A percentile compares a stretch with the other conserved stretches of the same genome.
Conservation (phyloP, 2,888 invertebrate genomes). For the Anthoptus insignis region DNA sequence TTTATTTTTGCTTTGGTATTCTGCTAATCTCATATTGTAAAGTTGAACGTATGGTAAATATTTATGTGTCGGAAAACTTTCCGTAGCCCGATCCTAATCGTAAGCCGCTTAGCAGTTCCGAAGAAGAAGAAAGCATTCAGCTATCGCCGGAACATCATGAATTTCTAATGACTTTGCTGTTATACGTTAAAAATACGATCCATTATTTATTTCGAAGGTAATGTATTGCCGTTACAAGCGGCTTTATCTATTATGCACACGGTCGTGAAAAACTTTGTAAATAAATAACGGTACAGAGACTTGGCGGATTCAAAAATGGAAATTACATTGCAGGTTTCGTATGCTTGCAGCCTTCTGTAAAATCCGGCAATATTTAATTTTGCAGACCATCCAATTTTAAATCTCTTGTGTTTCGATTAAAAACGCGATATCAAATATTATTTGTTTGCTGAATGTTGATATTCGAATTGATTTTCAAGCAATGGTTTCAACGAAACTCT, state of each 20-base stretch:
- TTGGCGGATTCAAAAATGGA: constrained; percentile 30
- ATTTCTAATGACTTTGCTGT: constrained; percentile 45
- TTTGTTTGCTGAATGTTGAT: too few species aligned
- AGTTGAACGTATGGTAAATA: constrained; percentile 24
- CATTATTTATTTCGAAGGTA: constrained; percentile 43
- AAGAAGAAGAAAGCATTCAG: constrained; percentile 41
- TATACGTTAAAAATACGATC: constrained; percentile 46
- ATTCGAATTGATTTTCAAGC: too few species aligned
- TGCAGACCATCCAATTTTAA: constrained; percentile 5
- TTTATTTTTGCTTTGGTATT: neutral
- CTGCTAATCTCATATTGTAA: neutral
- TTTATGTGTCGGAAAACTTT: constrained; percentile 28
- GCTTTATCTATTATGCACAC: constrained; percentile 36
- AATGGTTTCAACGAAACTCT: too few species aligned
- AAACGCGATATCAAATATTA: too few species aligned
- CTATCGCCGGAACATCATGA: constrained; percentile 46
- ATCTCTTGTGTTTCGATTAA: too few species aligned
- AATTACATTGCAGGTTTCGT: constrained; percentile 16
- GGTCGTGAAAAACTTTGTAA: constrained; percentile 34
- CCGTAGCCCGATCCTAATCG: constrained; percentile 29
- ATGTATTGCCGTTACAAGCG: constrained; percentile 36
- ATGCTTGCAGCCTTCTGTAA: neutral
- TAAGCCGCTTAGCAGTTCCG: constrained; percentile 36
- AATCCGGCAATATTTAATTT: constrained; percentile 19
- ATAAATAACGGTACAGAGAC: constrained; percentile 33